phyloP scores from a whole-genome alignment of 2,888 invertebrate genomes.

The Agonopterix subpropinquella region DNA sequence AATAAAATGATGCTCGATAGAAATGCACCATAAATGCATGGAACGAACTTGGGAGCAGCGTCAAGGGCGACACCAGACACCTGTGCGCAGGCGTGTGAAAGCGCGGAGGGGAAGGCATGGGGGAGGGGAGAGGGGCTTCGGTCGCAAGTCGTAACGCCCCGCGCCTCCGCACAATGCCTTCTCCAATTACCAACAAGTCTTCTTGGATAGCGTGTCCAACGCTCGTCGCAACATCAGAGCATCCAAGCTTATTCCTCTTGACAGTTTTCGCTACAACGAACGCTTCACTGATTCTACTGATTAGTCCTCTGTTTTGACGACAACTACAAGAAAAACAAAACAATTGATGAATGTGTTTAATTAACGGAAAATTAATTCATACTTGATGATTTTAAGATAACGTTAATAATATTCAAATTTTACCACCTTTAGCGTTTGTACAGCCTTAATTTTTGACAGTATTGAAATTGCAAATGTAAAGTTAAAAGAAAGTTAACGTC shows the following conservation, averaged over 20 bases:
- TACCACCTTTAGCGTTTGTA: no score
- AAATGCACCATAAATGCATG: slow-evolving; percentile 27
- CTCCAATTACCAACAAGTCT: slow-evolving; percentile 68
- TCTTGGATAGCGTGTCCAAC: slow-evolving; percentile 59
- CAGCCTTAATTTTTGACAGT: no score
- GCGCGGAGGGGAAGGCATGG: slow-evolving; percentile 28
- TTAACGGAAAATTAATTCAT: slow-evolving; percentile 1
- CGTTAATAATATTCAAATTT: no score
- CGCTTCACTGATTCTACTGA: slow-evolving; percentile 49
- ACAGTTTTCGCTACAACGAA: slow-evolving; percentile 57
- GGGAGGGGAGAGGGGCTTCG: slow-evolving; percentile 22
- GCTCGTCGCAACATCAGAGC: slow-evolving; percentile 35
- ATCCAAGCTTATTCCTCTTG: slow-evolving; percentile 56
- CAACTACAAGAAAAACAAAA: background rate
- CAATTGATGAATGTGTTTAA: slow-evolving; percentile 2
- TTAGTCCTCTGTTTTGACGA: slow-evolving; percentile 20
- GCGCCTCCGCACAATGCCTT: slow-evolving; percentile 68
- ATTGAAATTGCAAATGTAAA: no score
- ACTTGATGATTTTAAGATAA: no score
- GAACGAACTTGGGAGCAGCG: slow-evolving; percentile 50
- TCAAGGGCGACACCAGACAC: slow-evolving; percentile 73
- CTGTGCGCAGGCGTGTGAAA: slow-evolving; percentile 72
- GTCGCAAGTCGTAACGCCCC: slow-evolving; percentile 66
- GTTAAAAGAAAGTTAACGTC: slow-evolving; percentile 2
- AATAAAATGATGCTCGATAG: background rate